These are phyloP conservation scores for Celastrina argiolus DNA, from an alignment of 2,888 invertebrate genomes.

Conservation along the genomic window DNA sequence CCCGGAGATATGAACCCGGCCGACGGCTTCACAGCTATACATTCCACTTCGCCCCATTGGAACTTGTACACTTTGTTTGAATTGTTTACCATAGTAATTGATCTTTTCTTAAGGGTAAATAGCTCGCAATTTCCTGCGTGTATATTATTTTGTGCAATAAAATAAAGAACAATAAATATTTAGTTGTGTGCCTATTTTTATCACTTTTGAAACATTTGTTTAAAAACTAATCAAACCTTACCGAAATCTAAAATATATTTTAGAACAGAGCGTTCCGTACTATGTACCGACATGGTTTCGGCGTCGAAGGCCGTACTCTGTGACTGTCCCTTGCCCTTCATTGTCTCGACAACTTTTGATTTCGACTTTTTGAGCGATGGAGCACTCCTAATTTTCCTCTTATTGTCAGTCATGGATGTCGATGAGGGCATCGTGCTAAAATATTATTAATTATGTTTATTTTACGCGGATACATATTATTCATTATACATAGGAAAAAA, in stretches of 20 bases:
- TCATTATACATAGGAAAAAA: neutral
- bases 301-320: slow-evolving; percentile 46
- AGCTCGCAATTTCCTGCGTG: slow-evolving; percentile 62
- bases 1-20: slow-evolving; percentile 68
- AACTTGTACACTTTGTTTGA: slow-evolving; percentile 70
- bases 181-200: too few relatives aligned
- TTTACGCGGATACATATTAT: too few relatives aligned
- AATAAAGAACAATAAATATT: too few relatives aligned
- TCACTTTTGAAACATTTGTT: too few relatives aligned
- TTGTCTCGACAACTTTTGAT: slow-evolving; percentile 40
- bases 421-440: slow-evolving; percentile 44
- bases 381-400: slow-evolving; percentile 50
- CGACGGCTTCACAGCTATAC: slow-evolving; percentile 56
- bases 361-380: slow-evolving; percentile 43
- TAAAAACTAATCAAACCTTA: slow-evolving; percentile 32
- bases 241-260: slow-evolving; percentile 68
- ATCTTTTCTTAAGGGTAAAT: slow-evolving; percentile 51
- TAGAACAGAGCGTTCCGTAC: slow-evolving; percentile 46
- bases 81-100: slow-evolving; percentile 65
- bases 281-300: slow-evolving; percentile 28
- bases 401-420: slow-evolving; percentile 49
- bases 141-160: too few relatives aligned
- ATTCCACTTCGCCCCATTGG: slow-evolving; percentile 51
- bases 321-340: slow-evolving; percentile 47
- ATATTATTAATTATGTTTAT: too few relatives aligned